phyloP scores from a whole-genome alignment of 2,797 vertebrate genomes.

The Nannoperca obscura region DNA sequence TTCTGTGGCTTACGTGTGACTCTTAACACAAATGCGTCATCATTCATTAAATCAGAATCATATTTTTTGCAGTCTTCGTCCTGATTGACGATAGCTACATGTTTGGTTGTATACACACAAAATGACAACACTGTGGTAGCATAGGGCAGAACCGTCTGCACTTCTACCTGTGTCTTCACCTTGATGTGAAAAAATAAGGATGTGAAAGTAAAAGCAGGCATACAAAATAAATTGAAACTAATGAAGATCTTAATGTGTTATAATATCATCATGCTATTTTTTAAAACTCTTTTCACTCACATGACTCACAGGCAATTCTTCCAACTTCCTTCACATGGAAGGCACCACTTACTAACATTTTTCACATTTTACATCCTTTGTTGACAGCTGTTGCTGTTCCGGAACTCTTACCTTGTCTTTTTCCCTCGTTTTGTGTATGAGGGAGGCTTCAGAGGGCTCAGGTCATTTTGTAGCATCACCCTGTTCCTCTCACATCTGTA shows the following conservation, averaged over 20 bases:
- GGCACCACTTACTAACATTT: conserved; percentile 20
- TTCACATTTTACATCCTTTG: conserved; percentile 30
- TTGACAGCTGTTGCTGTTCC: conserved; percentile 28
- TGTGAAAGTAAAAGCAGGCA: not conserved
- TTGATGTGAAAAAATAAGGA: not conserved
- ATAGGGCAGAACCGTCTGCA: not conserved
- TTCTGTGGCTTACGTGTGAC: not conserved
- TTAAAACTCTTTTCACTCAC: not conserved
- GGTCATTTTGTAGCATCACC: conserved; percentile 40
- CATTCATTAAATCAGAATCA: conserved; percentile 15
- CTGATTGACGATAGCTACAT: not conserved
- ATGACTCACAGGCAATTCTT: not conserved
- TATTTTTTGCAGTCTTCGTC: conserved; percentile 6
- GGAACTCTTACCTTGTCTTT: conserved; percentile 15
- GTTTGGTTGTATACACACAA: conserved; percentile 5
- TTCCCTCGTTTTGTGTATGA: conserved; percentile 1
- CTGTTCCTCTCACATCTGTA: conserved; percentile 57
- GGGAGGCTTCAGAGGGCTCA: conserved; percentile 30
- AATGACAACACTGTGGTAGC: not conserved
- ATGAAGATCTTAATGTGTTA: not conserved
- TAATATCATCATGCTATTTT: not conserved
- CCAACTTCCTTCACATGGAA: not conserved
- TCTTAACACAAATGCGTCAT: conserved; percentile 15
- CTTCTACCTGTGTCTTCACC: not conserved
- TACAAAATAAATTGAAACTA: not conserved